Base-by-base conservation (phyloP, 35 echinoderm and acorn worm genomes). In the Diadema setosum region DNA sequence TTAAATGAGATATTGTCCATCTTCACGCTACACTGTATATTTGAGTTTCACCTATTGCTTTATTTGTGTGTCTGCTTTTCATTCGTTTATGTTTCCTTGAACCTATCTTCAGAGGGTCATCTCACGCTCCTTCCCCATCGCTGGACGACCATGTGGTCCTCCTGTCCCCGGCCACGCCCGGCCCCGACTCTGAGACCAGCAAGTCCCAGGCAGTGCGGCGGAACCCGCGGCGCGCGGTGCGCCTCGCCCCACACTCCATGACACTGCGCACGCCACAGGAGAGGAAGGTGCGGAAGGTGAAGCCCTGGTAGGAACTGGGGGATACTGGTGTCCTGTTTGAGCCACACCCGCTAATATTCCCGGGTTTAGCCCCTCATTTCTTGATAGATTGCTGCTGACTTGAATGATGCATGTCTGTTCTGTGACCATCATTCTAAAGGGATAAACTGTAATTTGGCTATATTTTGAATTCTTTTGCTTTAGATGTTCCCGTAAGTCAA, bases 191-290 rank as follows among this genome's bases (percentile, higher is more conserved):
- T 17, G 12, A 49, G 15, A 16, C 39, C 65, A 32, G 31, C 27
- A 56, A 56, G 52, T 39, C 46, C 14, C 49, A 29, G 29, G 49
- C 58, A 23, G 0, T 24, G 17, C 34, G 58, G 46, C 35, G 35
- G 5, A 57, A 81, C 27, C 80, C 88, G 1, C 48, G 64, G 18
- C 63, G 80, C 29, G 88, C 81, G 1, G 88, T 90, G 21, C 57
- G 88, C 24, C 43, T 87, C 4, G 80, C 88, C 1, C 58, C 88
- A 1, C 88, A 90, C 21, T 67, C 52, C 40, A 83, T 90, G 88
- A 90, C 88, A 1, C 58, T 90, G 5, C 25, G 88, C 31, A 90
- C 88, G 5, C 88, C 88, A 14, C 55, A 55, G 7, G 85, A 87
- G 58, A 46, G 64, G 42, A 90, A 90, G 43, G 42, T 81, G 4